These are phyloP conservation scores for Aricia agestis DNA, from an alignment of 1,140 invertebrate genomes.

Conservation along the genomic window DNA sequence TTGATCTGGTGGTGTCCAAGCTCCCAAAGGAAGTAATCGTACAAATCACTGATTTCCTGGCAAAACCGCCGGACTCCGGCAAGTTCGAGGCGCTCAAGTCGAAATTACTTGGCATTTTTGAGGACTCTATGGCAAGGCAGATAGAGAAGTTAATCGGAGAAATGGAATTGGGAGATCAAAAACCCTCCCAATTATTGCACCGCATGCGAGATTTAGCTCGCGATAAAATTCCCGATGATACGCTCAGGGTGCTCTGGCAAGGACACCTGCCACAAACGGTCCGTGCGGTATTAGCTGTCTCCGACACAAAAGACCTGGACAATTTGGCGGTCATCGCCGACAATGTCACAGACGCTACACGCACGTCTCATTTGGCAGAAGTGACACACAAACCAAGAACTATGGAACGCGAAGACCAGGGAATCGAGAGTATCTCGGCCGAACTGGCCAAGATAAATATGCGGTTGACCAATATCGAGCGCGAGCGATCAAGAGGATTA, in stretches of 20 bases:
- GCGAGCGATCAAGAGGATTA: background rate
- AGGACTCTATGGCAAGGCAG: slow-evolving; percentile 34
- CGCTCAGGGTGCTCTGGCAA: slow-evolving; percentile 17
- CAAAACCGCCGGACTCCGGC: background rate
- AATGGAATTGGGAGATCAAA: slow-evolving; percentile 29
- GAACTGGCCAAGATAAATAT: background rate
- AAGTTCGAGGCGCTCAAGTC: background rate
- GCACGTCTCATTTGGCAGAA: background rate
- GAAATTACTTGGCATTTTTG: background rate
- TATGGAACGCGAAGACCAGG: background rate
- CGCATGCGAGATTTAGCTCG: slow-evolving; percentile 30
- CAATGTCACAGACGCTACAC: slow-evolving; percentile 13
- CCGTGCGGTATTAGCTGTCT: slow-evolving; percentile 12
- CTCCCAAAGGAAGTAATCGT: background rate
- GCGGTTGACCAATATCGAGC: background rate
- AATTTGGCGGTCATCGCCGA: background rate
- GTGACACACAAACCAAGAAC: background rate
- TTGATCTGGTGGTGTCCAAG: background rate
- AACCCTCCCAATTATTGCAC: slow-evolving; percentile 33
- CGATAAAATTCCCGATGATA: slow-evolving; percentile 19
- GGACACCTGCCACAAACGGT: slow-evolving; percentile 13
- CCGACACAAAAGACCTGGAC: background rate
- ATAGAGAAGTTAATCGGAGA: slow-evolving; percentile 38
- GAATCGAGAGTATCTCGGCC: background rate
- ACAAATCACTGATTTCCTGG: background rate